A percentile compares a stretch with the other conserved stretches of the same genome.
Conservation (phyloP, 2,113 vertebrate genomes). For the Cairina moschata region DNA sequence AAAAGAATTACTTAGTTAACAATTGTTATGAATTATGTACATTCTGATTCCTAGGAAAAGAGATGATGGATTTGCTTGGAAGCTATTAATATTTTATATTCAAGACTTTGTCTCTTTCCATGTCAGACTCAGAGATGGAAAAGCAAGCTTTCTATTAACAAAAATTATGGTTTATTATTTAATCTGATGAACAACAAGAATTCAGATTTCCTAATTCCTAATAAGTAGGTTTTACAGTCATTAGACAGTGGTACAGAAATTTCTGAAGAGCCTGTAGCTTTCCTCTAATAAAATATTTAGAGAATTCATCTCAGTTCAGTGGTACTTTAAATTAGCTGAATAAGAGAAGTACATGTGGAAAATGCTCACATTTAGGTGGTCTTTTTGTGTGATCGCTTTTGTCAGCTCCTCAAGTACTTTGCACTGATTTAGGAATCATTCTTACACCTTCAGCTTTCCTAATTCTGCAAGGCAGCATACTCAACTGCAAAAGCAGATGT, state of each 20-base stretch:
- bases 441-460: background rate
- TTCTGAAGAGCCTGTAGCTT: background rate
- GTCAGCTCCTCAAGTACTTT: background rate
- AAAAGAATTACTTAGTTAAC: background rate
- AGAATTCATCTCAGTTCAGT: conserved; percentile 18
- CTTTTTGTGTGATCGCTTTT: conserved; percentile 26
- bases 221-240: conserved; percentile 39
- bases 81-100: background rate
- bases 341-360: conserved; percentile 11
- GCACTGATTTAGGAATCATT: background rate
- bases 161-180: conserved; percentile 12
- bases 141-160: background rate
- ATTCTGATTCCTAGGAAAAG: background rate
- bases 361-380: background rate
- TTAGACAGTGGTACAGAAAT: conserved; percentile 11
- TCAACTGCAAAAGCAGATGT: background rate
- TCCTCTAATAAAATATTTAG: conserved; percentile 60
- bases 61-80: conserved; percentile 1
- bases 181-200: conserved; percentile 11
- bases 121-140: background rate
- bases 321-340: conserved; percentile 51
- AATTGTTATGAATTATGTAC: background rate
- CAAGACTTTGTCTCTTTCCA: background rate
- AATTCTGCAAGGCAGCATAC: background rate
- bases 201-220: conserved; percentile 23